phyloP scores from a whole-genome alignment of 1,140 invertebrate species.

The Trichonephila inaurata region DNA sequence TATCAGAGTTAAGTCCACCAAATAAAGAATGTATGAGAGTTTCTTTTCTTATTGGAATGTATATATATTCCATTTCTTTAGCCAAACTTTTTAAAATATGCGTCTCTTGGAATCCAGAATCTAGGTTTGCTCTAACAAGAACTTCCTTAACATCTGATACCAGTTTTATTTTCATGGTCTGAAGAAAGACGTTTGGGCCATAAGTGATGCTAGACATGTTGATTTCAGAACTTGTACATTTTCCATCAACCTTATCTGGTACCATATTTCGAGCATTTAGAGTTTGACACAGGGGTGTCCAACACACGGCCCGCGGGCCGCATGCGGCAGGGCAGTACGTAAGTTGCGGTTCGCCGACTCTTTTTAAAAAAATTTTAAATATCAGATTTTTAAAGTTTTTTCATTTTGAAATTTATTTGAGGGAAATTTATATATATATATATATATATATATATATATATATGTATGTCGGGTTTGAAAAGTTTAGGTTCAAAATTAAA shows the following conservation, averaged over 20 bases:
- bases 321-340: no score
- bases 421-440: no score
- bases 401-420: no score
- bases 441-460: no score
- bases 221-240: constrained; percentile 29
- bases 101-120: neutral
- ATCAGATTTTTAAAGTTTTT: no score
- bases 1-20: neutral
- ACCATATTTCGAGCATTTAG: constrained; percentile 6
- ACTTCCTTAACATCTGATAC: neutral
- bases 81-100: neutral
- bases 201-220: neutral
- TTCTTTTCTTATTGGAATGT: neutral
- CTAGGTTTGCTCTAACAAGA: neutral
- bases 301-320: no score
- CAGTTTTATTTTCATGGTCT: constrained; percentile 23
- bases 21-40: neutral
- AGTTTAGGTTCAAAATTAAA: no score
- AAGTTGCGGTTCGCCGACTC: no score
- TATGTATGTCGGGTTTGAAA: no score
- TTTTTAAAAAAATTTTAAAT: no score
- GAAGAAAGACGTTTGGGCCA: neutral
- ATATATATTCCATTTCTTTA: neutral
- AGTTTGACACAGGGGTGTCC: constrained; percentile 21
- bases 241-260: neutral